These are phyloP conservation scores for Verasper variegatus DNA, from an alignment of 2,113 vertebrate genomes.

Conservation along the genomic window DNA sequence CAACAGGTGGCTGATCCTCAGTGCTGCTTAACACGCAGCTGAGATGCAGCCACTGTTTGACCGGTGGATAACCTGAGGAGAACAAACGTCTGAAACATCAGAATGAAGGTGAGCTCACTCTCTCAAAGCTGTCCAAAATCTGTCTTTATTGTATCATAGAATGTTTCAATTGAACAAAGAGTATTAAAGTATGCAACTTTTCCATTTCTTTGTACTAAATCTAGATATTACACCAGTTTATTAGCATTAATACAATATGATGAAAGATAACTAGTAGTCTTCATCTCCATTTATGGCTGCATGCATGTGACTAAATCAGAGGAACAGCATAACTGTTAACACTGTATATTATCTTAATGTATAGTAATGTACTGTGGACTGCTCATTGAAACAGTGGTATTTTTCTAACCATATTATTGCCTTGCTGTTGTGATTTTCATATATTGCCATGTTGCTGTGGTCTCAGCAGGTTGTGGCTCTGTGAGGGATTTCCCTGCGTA, in stretches of 20 bases:
- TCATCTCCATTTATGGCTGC: not conserved
- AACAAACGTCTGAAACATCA: conserved; percentile 1
- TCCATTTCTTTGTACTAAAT: not conserved
- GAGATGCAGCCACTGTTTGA: conserved; percentile 30
- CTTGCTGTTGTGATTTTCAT: not conserved
- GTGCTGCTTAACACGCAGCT: conserved; percentile 26
- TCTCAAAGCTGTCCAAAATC: not conserved
- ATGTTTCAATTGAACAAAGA: not conserved
- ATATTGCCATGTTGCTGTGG: not conserved
- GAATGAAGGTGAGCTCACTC: conserved; percentile 57
- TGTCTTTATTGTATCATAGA: no score
- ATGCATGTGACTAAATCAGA: not conserved
- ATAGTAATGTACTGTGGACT: no score
- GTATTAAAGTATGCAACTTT: not conserved
- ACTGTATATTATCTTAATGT: no score
- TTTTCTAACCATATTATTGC: no score
- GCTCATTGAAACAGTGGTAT: no score
- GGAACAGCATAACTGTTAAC: not conserved
- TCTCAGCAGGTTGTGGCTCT: conserved; percentile 18
- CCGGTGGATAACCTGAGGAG: conserved; percentile 12
- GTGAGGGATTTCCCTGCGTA: conserved; percentile 55
- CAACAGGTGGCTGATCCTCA: conserved; percentile 41
- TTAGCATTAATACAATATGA: no score
- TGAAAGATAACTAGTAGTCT: not conserved
- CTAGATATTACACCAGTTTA: not conserved